Percentiles rank a stretch among this genome's conserved stretches.
Conservation (phyloP, 2,888 invertebrate genomes). For the Eumacrocentrus americanus region DNA sequence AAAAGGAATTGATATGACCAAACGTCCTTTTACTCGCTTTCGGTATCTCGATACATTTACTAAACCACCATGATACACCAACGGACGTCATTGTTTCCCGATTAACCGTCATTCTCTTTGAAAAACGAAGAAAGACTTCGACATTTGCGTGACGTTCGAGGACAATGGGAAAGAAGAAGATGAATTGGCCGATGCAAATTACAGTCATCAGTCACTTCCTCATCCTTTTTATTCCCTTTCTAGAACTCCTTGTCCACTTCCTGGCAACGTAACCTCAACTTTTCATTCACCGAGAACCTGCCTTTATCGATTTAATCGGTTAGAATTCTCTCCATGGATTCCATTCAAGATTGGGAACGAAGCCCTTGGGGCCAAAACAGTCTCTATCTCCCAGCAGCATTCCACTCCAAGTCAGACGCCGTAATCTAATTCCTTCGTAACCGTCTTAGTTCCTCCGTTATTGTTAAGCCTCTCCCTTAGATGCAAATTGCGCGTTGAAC, state of each 20-base stretch:
- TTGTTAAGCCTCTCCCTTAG: conserved; percentile 33
- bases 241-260: background rate
- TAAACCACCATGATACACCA: too few species aligned
- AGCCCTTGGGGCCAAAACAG: too few species aligned
- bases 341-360: too few species aligned
- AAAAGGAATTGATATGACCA: too few species aligned
- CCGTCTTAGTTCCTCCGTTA: conserved; percentile 30
- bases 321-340: too few species aligned
- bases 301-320: too few species aligned
- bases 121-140: background rate
- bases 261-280: background rate
- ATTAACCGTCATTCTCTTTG: too few species aligned
- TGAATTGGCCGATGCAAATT: background rate
- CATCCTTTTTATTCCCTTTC: background rate
- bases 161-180: background rate
- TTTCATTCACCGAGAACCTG: too few species aligned
- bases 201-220: background rate
- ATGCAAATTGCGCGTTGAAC: conserved; percentile 16
- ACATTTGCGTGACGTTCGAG: background rate
- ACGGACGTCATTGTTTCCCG: too few species aligned
- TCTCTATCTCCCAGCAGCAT: too few species aligned
- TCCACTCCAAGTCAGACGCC: background rate
- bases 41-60: too few species aligned
- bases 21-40: too few species aligned
- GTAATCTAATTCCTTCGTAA: conserved; percentile 35